Evolutionary conservation across 2,113 vertebrate species (phyloP).

Genomic region (Etia nguti): DNA sequence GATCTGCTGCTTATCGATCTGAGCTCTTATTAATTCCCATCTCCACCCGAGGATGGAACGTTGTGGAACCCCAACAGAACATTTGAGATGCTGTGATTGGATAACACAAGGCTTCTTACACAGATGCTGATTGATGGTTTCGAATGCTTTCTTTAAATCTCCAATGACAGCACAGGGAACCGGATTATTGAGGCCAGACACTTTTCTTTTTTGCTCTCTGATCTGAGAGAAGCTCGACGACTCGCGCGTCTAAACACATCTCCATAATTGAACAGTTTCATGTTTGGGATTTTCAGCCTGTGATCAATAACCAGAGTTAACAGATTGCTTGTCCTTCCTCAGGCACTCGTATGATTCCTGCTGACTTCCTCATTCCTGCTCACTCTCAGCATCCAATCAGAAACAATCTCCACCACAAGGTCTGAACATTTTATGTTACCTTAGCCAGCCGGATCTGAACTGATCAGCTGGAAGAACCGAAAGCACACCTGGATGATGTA

Average conservation of each 20-base stretch:
- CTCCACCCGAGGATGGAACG: not conserved
- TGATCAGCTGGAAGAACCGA: not conserved
- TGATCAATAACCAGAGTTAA: not conserved
- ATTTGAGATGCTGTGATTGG: accelerated
- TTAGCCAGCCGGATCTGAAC: not conserved
- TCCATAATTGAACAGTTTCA: not conserved
- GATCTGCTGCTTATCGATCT: not conserved
- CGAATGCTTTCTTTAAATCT: not conserved
- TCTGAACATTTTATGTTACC: not conserved
- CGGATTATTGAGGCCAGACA: not conserved
- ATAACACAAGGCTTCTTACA: not conserved
- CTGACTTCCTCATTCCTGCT: slow-evolving; percentile 92
- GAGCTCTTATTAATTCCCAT: not conserved
- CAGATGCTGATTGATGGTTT: not conserved
- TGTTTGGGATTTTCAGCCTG: not conserved
- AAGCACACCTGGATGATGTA: not conserved
- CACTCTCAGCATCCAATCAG: slow-evolving; percentile 92
- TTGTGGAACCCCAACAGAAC: not conserved
- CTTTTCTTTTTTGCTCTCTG: not conserved
- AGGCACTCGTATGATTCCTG: slow-evolving; percentile 95
- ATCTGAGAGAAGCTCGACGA: not conserved
- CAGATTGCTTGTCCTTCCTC: not conserved
- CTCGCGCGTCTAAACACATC: not conserved
- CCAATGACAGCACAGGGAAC: not conserved
- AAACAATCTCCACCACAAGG: slow-evolving; percentile 93